These are phyloP conservation scores for Chaetodon trifasciatus DNA, from an alignment of 2,797 vertebrate genomes.

Conservation along the genomic window DNA sequence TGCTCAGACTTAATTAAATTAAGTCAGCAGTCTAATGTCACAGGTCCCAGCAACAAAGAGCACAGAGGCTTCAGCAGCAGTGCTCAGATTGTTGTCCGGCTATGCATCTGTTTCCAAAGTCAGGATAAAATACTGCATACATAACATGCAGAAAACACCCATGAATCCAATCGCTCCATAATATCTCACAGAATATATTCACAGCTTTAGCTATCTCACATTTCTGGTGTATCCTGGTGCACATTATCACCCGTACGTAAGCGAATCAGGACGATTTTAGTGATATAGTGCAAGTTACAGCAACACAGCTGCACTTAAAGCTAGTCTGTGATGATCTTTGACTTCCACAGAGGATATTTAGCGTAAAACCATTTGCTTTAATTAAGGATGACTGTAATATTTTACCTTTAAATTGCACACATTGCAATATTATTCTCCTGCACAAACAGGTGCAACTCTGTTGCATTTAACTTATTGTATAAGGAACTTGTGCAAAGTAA, in stretches of 20 bases:
- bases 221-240: neutral
- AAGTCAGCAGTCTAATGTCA: constrained; percentile 31
- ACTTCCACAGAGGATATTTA: too few species aligned
- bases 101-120: neutral
- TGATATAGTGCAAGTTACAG: neutral
- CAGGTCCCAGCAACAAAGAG: neutral
- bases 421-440: too few species aligned
- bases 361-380: too few species aligned
- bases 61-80: neutral
- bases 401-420: too few species aligned
- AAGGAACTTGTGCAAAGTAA: too few species aligned
- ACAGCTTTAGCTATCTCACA: neutral
- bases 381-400: too few species aligned
- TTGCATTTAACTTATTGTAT: too few species aligned
- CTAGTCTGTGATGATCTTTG: too few species aligned
- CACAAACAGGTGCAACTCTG: too few species aligned
- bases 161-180: neutral
- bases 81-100: neutral
- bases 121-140: neutral
- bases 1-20: constrained; percentile 62
- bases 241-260: neutral
- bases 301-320: neutral
- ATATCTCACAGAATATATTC: neutral
- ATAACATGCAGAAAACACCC: neutral
- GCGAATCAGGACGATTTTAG: neutral